Evolutionary conservation across 2,113 vertebrate genomes (phyloP), one percentile per base, ranked within the genome.

Genomic region (Megaceryle maxima): DNA sequence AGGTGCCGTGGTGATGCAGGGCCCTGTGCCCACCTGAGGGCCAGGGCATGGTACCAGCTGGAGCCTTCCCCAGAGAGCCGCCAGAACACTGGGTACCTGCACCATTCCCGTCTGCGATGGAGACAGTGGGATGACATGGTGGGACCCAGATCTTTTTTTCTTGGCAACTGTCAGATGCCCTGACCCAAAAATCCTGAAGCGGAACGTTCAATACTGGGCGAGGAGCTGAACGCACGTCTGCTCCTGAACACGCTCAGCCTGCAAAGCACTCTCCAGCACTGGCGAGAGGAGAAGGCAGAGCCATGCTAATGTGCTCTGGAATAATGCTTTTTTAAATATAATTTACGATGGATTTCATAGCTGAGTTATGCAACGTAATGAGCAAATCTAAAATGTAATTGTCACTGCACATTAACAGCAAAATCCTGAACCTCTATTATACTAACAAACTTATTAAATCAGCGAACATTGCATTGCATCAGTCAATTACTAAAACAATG

Each of bases 391-490:
- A 88, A 96, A 95, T 55, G 88, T 81, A 94, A 96, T 97, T 96
- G 96, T 96, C 96, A 46, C 83, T 88, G 91, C 90, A 69, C 94
- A 90, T 96, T 95, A 96, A 76, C 78, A 41, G 83, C 63, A 68
- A 92, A 93, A 94, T 46, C 83, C 87, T 20, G 74, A 95, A 57
- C 89, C 85, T 85, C 92, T 95, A 69, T 94, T 94, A 92, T 35
- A 82, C 86, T 94, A 92, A 96, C 94, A 92, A 97, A 95, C 94
- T 94, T 96, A 95, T 97, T 96, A 95, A 96, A 94, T 94, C 96
- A 94, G 92, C 21, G 83, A 96, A 90, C 91, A 87, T 76, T 86
- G 92, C 75, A n/a, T 73, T 50, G 79, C 92, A 94, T 96, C 96
- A 93, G 91, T 93, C 95, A 88, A 87, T 92, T 93, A 88, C 77